Evolutionary conservation across 2,113 vertebrate species (phyloP).

Genomic region (Poeciliopsis turrubarensis): DNA sequence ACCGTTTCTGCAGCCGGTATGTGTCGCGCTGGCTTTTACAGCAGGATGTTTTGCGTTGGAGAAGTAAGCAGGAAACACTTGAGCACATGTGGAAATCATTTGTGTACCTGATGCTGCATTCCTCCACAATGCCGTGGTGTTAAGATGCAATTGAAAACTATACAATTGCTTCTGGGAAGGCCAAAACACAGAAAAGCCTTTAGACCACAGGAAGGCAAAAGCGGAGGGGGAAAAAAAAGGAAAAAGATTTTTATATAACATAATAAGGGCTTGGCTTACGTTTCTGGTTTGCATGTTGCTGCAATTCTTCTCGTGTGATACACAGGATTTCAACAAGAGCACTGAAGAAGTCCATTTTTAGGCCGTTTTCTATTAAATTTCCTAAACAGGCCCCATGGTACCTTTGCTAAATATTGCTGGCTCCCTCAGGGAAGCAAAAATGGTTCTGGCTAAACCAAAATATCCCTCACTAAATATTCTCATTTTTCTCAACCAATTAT

Average conservation of each 20-base stretch:
- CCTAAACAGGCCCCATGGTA: constrained; percentile 51
- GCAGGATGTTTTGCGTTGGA: constrained; percentile 38
- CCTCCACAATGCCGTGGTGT: constrained; percentile 57
- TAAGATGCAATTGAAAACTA: constrained; percentile 69
- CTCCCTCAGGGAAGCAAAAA: constrained; percentile 53
- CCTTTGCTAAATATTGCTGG: constrained; percentile 67
- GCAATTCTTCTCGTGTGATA: constrained; percentile 58
- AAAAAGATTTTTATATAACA: constrained; percentile 25
- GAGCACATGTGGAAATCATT: constrained; percentile 71
- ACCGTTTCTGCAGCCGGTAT: background rate
- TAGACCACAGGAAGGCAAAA: constrained; percentile 9
- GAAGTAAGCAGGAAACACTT: constrained; percentile 51
- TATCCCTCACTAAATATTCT: constrained; percentile 26
- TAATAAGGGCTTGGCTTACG: constrained; percentile 40
- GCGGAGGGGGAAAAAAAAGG: background rate
- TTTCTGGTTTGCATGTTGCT: constrained; percentile 33
- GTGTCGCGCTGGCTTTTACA: constrained; percentile 40
- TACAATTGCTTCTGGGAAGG: constrained; percentile 61
- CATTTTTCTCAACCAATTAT: constrained; percentile 2
- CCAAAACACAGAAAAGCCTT: constrained; percentile 40
- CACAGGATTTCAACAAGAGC: constrained; percentile 40
- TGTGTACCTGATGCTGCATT: constrained; percentile 62
- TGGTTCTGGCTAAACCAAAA: constrained; percentile 27
- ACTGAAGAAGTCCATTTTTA: constrained; percentile 47
- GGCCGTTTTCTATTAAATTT: constrained; percentile 65